phyloP scores from a whole-genome alignment of 2,888 invertebrate species.

The Zygogramma bicolorata region DNA sequence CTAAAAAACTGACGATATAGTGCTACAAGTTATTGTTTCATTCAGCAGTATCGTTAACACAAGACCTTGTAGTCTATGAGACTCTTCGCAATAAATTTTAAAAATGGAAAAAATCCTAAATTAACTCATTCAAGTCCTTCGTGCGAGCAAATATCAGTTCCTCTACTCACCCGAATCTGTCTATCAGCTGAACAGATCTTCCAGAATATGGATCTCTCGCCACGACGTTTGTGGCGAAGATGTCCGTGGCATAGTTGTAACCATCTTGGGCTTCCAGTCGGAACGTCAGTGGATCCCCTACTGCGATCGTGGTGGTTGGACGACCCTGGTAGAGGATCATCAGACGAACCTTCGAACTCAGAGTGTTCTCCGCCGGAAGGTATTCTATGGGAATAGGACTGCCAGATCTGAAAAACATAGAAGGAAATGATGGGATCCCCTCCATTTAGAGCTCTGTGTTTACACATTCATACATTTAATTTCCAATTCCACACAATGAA shows the following conservation, averaged over 20 bases:
- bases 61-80: too few species aligned
- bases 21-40: too few species aligned
- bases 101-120: too few species aligned
- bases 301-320: constrained; percentile 93
- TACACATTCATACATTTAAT: too few species aligned
- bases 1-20: too few species aligned
- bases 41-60: too few species aligned
- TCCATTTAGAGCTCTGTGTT: too few species aligned
- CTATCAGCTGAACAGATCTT: constrained; percentile 89
- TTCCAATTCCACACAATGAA: too few species aligned
- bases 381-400: constrained; percentile 94
- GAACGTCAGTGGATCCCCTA: constrained; percentile 92
- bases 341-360: constrained; percentile 88
- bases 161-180: constrained; percentile 81
- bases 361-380: constrained; percentile 89
- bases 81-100: too few species aligned
- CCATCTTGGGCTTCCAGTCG: constrained; percentile 90
- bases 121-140: too few species aligned
- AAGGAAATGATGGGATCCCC: too few species aligned
- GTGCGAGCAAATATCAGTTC: too few species aligned
- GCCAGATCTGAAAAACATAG: constrained; percentile 76
- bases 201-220: constrained; percentile 94
- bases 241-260: constrained; percentile 88
- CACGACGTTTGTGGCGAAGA: constrained; percentile 93
- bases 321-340: constrained; percentile 90